Evolutionary conservation across 1,140 invertebrate species (phyloP), one percentile per base, ranked within the genome.

Genomic region (Tyrophagus putrescentiae): DNA sequence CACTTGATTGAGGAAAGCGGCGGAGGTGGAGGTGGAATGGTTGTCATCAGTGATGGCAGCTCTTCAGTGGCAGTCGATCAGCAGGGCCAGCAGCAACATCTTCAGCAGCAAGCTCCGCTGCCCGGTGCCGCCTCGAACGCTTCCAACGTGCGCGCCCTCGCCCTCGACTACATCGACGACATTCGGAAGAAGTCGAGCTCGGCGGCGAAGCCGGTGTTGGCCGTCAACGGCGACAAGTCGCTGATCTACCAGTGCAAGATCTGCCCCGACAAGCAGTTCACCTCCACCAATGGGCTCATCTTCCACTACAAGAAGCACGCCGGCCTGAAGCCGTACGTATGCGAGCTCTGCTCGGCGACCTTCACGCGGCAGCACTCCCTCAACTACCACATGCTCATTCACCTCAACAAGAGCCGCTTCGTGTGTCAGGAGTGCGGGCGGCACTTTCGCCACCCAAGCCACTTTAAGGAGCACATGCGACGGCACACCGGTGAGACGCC

Each of bases 341-440:
- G 80, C 69, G 70, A 74, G 32, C 75, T 80, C 48, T 82, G 80
- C 66, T 71, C 73, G 54, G 75, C 77, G 13, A 79, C 79, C 34
- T 82, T 82, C 64, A 82, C 80, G 0, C 68, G 80, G 31, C 76
- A 81, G 58, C 80, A 82, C 66, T 80, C 78, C 48, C 72, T 82
- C 16, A 82, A 82, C 60, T 82, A 82, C 66, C 80, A 82, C 65
- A 79, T 80, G 76, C 65, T 82, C 36, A 82, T 82, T 63, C 80
- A 82, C 66, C 75, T 77, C 64, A 81, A 82, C 70, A 76, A 79
- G 67, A 81, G 78, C 9, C 72, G 80, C 21, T 82, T 82, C 65
- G 79, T 76, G 0, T 82, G 80, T 60, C 69, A 71, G 11, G 79
- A 79, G 65, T 82, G 80, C 67, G 77, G 76, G 0, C 73, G 79